Percentiles rank a stretch among this genome's conserved stretches.
These are phyloP conservation scores for Magallana gigas DNA, from an alignment of 1,140 invertebrate genomes.

Conservation along the genomic window DNA sequence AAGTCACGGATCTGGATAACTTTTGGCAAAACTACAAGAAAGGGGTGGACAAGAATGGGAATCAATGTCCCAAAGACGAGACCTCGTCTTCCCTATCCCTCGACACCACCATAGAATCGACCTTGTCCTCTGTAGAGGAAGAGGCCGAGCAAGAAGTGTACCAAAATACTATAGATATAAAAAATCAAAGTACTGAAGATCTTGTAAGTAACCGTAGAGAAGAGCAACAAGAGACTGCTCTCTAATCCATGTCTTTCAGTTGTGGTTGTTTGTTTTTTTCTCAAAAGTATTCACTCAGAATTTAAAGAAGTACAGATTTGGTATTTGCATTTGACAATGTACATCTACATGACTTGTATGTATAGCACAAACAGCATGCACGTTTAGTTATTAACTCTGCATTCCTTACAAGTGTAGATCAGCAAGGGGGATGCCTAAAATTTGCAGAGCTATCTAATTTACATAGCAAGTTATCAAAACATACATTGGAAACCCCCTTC, in stretches of 20 bases:
- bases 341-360: too few species aligned
- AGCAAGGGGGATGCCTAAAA: too few species aligned
- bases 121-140: not conserved
- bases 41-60: slow-evolving; percentile 5
- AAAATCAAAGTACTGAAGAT: not conserved
- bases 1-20: not conserved
- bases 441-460: too few species aligned
- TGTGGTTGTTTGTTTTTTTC: not conserved
- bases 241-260: not conserved
- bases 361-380: too few species aligned
- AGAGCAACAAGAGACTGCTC: slow-evolving; percentile 4
- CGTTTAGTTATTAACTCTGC: too few species aligned
- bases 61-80: not conserved
- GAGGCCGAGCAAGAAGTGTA: too few species aligned
- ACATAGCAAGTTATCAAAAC: too few species aligned
- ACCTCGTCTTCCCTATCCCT: not conserved
- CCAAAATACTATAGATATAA: not conserved
- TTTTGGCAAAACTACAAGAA: slow-evolving; percentile 41
- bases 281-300: not conserved
- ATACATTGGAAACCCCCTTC: too few species aligned
- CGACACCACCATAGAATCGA: not conserved
- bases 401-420: too few species aligned
- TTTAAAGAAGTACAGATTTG: not conserved
- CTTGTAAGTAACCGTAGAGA: not conserved
- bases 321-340: too few species aligned